Evolutionary conservation across 2,888 invertebrate genomes (phyloP).

Genomic region (Drosophila mettleri): DNA sequence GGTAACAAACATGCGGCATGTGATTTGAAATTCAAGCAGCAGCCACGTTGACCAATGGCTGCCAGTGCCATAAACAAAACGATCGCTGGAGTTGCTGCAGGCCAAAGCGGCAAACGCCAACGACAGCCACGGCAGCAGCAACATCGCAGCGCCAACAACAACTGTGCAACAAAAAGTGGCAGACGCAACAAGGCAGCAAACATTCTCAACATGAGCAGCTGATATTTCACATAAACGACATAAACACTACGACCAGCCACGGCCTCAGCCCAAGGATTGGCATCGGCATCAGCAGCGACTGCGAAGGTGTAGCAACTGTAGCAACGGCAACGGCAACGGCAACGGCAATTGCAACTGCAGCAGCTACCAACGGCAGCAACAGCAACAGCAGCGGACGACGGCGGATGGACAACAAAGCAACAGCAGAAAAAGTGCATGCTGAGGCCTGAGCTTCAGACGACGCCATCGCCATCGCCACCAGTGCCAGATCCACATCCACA

Average conservation of each 20-base stretch:
- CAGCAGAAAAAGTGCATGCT: constrained; percentile 49
- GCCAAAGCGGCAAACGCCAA: constrained; percentile 47
- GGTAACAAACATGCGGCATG: constrained; percentile 54
- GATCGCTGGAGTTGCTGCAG: constrained; percentile 51
- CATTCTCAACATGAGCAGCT: constrained; percentile 83
- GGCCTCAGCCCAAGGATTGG: constrained; percentile 37
- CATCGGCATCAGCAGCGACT: constrained; percentile 25
- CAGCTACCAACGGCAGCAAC: constrained; percentile 37
- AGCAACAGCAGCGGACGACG: constrained; percentile 34
- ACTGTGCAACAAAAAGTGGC: constrained; percentile 68
- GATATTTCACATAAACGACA: constrained; percentile 84
- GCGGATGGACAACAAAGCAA: constrained; percentile 78
- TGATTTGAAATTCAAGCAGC: constrained; percentile 79
- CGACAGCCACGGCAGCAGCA: constrained; percentile 44
- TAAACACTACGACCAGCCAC: constrained; percentile 74
- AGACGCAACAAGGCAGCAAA: constrained; percentile 77
- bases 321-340: constrained; percentile 32
- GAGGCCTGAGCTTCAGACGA: constrained; percentile 37
- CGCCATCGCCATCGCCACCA: constrained; percentile 65
- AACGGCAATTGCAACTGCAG: constrained; percentile 42
- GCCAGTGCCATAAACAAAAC: constrained; percentile 78
- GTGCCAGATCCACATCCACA: constrained; percentile 32
- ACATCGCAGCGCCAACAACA: constrained; percentile 37
- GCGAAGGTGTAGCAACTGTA: constrained; percentile 64
- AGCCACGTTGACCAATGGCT: constrained; percentile 71